phyloP scores from a whole-genome alignment of 2,888 invertebrate genomes.

The Dasypogon diadema region DNA sequence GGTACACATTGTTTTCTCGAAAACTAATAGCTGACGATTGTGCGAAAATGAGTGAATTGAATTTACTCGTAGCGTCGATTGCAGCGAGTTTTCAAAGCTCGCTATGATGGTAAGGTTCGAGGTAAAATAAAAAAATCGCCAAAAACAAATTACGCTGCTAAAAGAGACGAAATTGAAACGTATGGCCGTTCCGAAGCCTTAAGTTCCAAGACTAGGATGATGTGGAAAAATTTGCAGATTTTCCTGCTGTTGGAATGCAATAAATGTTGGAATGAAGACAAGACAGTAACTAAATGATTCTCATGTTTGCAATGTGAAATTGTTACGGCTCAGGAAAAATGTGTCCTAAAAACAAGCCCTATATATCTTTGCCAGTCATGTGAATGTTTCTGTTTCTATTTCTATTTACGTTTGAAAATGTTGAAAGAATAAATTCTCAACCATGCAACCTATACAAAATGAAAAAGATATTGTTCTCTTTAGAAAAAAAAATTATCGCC shows the following conservation, averaged over 20 bases:
- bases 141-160: not conserved
- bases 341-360: not conserved
- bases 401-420: too few relatives aligned
- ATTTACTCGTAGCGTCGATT: too few relatives aligned
- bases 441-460: too few relatives aligned
- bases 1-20: too few relatives aligned
- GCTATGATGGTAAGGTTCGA: too few relatives aligned
- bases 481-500: too few relatives aligned
- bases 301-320: not conserved
- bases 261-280: not conserved
- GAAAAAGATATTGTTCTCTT: too few relatives aligned
- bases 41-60: too few relatives aligned
- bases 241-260: not conserved
- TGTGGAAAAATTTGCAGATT: not conserved
- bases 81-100: too few relatives aligned
- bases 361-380: not conserved
- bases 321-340: not conserved
- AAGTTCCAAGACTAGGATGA: not conserved
- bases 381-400: too few relatives aligned
- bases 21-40: too few relatives aligned
- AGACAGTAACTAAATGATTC: not conserved
- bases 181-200: not conserved
- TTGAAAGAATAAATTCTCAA: too few relatives aligned
- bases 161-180: not conserved
- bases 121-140: not conserved